Evolutionary conservation across 1,140 invertebrate genomes (phyloP).

Genomic region (Brachionus paranguensis): DNA sequence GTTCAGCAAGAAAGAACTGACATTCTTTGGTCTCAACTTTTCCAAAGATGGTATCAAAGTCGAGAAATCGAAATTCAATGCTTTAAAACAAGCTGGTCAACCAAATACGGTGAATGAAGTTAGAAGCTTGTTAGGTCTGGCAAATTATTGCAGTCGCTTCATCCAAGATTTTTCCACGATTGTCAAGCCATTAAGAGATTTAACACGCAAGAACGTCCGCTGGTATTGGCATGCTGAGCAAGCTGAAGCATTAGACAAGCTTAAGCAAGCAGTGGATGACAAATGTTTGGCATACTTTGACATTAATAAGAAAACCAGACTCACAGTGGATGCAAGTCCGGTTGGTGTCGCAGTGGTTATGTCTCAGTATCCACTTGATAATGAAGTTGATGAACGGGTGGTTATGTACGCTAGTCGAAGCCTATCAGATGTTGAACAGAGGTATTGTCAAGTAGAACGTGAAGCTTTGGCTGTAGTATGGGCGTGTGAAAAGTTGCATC

Average conservation of each 20-base stretch:
- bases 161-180: slow-evolving; percentile 47
- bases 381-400: slow-evolving; percentile 39
- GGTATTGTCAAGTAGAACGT: slow-evolving; percentile 42
- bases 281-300: background rate
- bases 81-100: background rate
- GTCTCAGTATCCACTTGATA: slow-evolving; percentile 44
- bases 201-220: slow-evolving; percentile 34
- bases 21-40: background rate
- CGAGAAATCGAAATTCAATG: background rate
- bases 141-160: slow-evolving; percentile 53
- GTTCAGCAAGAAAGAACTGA: background rate
- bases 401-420: slow-evolving; percentile 46
- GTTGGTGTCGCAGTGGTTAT: slow-evolving; percentile 56
- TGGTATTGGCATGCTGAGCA: slow-evolving; percentile 17
- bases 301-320: background rate
- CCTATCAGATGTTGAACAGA: slow-evolving; percentile 42
- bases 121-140: slow-evolving; percentile 42
- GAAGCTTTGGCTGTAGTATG: slow-evolving; percentile 30
- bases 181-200: slow-evolving; percentile 42
- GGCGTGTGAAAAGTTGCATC: background rate
- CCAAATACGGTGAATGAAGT: slow-evolving; percentile 39
- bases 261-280: background rate
- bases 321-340: slow-evolving; percentile 44
- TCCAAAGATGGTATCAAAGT: background rate
- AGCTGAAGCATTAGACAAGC: background rate